phyloP scores from a whole-genome alignment of 2,888 invertebrate species.

The Dastarcus helophoroides region DNA sequence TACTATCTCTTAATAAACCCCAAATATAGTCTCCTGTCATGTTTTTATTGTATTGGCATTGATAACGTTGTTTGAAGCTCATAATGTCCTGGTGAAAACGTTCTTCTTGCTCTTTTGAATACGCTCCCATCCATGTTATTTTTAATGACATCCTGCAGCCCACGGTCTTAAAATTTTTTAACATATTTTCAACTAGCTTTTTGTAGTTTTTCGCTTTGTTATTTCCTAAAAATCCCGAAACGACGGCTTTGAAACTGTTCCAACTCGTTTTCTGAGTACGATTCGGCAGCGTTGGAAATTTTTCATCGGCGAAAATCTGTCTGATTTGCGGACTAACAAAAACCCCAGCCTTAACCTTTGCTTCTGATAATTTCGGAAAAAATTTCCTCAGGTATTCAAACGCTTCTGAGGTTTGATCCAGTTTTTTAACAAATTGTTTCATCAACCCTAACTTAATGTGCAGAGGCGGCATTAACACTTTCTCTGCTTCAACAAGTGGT shows the following conservation, averaged over 20 bases:
- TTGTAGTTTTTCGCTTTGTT: slow-evolving; percentile 20
- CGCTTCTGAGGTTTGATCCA: slow-evolving; percentile 8
- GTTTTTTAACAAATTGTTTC: slow-evolving; percentile 13
- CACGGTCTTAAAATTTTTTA: slow-evolving; percentile 15
- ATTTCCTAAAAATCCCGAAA: slow-evolving; percentile 16
- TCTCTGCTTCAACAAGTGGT: slow-evolving; percentile 12
- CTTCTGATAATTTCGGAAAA: slow-evolving; percentile 5
- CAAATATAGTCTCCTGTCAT: slow-evolving; percentile 20
- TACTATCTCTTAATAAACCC: slow-evolving; percentile 12
- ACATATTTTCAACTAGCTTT: slow-evolving; percentile 18
- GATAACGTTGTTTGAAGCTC: slow-evolving; percentile 19
- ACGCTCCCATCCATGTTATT: slow-evolving; percentile 21
- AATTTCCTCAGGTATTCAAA: slow-evolving; percentile 8
- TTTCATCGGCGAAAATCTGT: slow-evolving; percentile 12
- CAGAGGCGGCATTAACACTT: slow-evolving; percentile 13
- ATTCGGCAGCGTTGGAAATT: neutral
- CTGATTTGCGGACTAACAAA: slow-evolving; percentile 21
- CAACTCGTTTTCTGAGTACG: slow-evolving; percentile 1
- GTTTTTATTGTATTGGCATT: slow-evolving; percentile 16
- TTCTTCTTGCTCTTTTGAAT: slow-evolving; percentile 24
- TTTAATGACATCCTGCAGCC: slow-evolving; percentile 20
- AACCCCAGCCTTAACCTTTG: slow-evolving; percentile 9
- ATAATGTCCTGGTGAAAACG: slow-evolving; percentile 23
- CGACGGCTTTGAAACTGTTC: slow-evolving; percentile 11
- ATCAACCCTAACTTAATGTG: slow-evolving; percentile 16